A percentile compares a stretch with the other conserved stretches of the same genome.
phyloP scores from a whole-genome alignment of 2,888 invertebrate species.

The Perithous albicinctus region DNA sequence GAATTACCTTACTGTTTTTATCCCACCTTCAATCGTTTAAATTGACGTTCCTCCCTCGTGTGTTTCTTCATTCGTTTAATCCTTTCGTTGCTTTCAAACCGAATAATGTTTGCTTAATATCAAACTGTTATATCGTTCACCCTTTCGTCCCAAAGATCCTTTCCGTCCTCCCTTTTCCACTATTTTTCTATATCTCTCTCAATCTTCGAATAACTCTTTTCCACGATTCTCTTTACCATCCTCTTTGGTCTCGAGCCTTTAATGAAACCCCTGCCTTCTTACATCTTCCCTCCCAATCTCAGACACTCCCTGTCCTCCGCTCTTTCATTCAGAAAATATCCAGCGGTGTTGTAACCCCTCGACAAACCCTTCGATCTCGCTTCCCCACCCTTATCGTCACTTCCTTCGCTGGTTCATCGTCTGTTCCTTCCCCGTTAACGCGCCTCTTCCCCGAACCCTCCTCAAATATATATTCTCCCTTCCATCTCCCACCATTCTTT shows the following conservation, averaged over 20 bases:
- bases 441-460: not conserved
- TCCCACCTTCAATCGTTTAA: not conserved
- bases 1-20: too few relatives aligned
- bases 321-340: conserved; percentile 18
- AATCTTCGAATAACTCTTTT: not conserved
- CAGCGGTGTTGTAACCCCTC: conserved; percentile 10
- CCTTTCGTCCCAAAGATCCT: not conserved
- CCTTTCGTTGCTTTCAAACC: not conserved
- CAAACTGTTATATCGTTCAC: not conserved
- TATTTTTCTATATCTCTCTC: not conserved
- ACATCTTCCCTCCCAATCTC: conserved; percentile 2
- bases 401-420: conserved; percentile 5
- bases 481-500: not conserved
- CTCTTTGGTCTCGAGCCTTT: not conserved
- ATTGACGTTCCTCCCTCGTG: not conserved
- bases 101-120: not conserved
- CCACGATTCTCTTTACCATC: not conserved
- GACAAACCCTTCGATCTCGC: not conserved
- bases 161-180: not conserved
- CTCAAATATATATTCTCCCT: conserved; percentile 18
- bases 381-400: conserved; percentile 19
- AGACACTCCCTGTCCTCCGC: not conserved
- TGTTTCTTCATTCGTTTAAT: not conserved
- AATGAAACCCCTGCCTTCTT: not conserved
- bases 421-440: conserved; percentile 7